These are phyloP conservation scores for Spilogale gracilis DNA, from an alignment of 2,113 vertebrate species.

Conservation along the genomic window DNA sequence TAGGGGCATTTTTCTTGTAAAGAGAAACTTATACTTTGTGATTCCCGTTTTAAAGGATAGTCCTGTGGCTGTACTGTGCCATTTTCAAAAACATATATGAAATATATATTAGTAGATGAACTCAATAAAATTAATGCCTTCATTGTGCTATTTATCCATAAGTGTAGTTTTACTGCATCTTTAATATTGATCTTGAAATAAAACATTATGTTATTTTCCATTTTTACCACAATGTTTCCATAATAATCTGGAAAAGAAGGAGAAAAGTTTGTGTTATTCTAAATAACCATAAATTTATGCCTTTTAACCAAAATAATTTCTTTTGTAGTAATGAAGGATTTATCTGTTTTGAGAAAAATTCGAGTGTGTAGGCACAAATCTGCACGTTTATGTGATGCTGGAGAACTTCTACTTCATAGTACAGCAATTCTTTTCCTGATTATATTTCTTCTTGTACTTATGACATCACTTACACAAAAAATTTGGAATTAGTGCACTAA, in stretches of 20 bases:
- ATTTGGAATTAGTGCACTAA: not conserved
- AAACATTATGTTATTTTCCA: constrained; percentile 81
- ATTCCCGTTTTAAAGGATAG: constrained; percentile 75
- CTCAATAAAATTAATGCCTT: not conserved
- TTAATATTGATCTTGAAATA: constrained; percentile 51
- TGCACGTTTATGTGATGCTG: not conserved
- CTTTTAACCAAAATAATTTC: constrained; percentile 44
- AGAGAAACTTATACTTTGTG: constrained; percentile 3
- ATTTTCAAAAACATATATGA: not conserved
- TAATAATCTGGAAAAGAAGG: constrained; percentile 73
- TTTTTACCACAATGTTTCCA: constrained; percentile 77
- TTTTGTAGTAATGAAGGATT: not conserved
- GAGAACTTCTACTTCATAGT: not conserved
- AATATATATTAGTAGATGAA: not conserved
- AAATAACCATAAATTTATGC: not conserved
- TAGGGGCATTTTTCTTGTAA: constrained; percentile 64
- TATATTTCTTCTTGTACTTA: not conserved
- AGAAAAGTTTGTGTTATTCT: constrained; percentile 63
- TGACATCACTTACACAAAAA: not conserved
- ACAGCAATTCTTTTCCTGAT: not conserved
- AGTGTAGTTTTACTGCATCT: constrained; percentile 28
- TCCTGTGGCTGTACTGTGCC: not conserved
- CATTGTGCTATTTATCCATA: constrained; percentile 19
- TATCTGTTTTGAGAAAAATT: not conserved
- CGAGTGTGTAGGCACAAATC: not conserved